Base-by-base conservation (phyloP, 2,113 vertebrate species). In the Rhegmatorhina hoffmannsi region DNA sequence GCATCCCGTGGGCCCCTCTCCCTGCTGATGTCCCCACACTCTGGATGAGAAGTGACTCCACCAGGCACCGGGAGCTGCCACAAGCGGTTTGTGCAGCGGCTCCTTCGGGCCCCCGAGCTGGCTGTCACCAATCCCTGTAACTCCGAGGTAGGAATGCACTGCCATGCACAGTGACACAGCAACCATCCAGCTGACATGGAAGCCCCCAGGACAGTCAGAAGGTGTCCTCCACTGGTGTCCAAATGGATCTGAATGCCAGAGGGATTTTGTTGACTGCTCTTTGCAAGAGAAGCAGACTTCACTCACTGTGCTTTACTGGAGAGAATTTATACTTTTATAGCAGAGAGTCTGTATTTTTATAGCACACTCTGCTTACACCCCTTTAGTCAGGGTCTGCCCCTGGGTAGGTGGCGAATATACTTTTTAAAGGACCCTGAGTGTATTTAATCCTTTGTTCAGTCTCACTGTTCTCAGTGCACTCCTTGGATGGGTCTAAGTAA, bases 41-140 rank as follows among this genome's bases (percentile, higher is more conserved):
- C 4, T 16, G 23, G 62, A n/a, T 5, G 62, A 76, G 43, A 29
- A 34, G 36, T 19, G 52, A 36, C 56, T 46, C 11, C 1, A 8
- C 16, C 28, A 7, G 64, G 40, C 15, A 8, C 2, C 1, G 10
- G 47, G 70, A 74, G 60, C 63, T 64, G 79, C 43, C 53, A 3
- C 0, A 3, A 23, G 2, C 0, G 0, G 50, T 33, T 81, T 34
- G 38, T 18, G 21, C 70, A 15, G 50, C 4, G 5, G 46, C 43
- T 79, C 67, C 60, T 50, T 19, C 6, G 16, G 53, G 40, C 60
- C 53, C 58, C 0, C 70, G 24, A 10, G 4, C 43, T 33, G 34
- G 34, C 59, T 74, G 43, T 49, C 50, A 31, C 49, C 7, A 5
- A 11, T 16, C 67, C n/a, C 0, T 5, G 4, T n/a, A 72, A 56